Evolutionary conservation across 2,888 invertebrate genomes (phyloP).

Genomic region (Acrocera orbiculus): DNA sequence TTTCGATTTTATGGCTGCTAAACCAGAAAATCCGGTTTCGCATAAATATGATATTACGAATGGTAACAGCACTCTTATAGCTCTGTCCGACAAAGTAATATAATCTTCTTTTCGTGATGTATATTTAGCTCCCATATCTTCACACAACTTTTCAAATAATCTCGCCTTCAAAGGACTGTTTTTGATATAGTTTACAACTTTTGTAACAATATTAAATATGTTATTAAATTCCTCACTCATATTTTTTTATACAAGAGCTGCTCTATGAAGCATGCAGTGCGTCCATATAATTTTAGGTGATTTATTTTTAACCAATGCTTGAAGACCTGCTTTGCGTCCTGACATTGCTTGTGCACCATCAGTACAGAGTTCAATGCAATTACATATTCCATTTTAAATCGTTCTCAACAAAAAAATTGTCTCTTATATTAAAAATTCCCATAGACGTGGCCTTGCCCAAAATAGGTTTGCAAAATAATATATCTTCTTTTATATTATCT

Average conservation of each 20-base stretch:
- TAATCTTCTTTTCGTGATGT: too few species aligned
- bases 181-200: conserved; percentile 10
- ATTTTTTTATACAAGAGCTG: conserved; percentile 3
- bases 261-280: conserved; percentile 8
- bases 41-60: too few species aligned
- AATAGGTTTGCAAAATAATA: conserved; percentile 13
- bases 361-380: conserved; percentile 15
- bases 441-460: conserved; percentile 12
- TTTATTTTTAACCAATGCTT: conserved; percentile 7
- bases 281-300: conserved; percentile 5
- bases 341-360: conserved; percentile 15
- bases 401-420: conserved; percentile 14
- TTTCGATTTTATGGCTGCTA: too few species aligned
- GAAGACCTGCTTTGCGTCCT: conserved; percentile 9
- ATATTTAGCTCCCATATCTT: too few species aligned
- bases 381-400: conserved; percentile 14
- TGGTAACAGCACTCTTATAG: too few species aligned
- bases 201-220: conserved; percentile 4
- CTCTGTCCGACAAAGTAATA: too few species aligned
- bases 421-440: conserved; percentile 15
- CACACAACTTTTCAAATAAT: too few species aligned
- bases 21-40: too few species aligned
- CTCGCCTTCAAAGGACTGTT: too few species aligned
- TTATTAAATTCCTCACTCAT: too few species aligned
- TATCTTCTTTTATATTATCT: too few species aligned